Conservation (phyloP, 2,113 vertebrate species). For the Puffinus mauretanicus region DNA sequence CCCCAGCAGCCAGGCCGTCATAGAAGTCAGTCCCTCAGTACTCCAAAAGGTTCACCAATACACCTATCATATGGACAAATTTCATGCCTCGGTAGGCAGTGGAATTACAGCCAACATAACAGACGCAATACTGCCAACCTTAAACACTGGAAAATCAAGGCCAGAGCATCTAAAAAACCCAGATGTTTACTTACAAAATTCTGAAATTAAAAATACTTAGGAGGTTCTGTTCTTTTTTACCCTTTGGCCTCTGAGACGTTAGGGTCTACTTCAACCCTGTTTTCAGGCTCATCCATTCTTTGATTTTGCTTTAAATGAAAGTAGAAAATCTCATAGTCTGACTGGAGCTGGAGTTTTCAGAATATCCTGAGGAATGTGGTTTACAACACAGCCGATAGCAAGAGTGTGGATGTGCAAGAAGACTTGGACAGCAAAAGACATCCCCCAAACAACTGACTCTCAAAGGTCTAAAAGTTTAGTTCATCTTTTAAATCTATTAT, state of each 20-base stretch:
- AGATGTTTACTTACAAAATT: not conserved
- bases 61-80: not conserved
- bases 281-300: not conserved
- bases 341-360: not conserved
- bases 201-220: not conserved
- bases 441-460: not conserved
- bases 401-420: not conserved
- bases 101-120: not conserved
- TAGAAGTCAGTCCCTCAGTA: not conserved
- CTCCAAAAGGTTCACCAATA: not conserved
- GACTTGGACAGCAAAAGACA: not conserved
- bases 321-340: not conserved
- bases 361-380: not conserved
- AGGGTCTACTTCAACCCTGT: not conserved
- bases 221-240: not conserved
- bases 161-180: not conserved
- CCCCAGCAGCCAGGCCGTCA: not conserved
- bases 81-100: not conserved
- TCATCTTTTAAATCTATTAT: not conserved
- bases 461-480: not conserved
- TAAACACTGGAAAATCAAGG: not conserved
- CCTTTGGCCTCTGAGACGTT: not conserved
- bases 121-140: not conserved
- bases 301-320: not conserved
- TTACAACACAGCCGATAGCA: not conserved